Evolutionary conservation across 1,140 invertebrate genomes (phyloP).

Genomic region (Elymnias hypermnestra): DNA sequence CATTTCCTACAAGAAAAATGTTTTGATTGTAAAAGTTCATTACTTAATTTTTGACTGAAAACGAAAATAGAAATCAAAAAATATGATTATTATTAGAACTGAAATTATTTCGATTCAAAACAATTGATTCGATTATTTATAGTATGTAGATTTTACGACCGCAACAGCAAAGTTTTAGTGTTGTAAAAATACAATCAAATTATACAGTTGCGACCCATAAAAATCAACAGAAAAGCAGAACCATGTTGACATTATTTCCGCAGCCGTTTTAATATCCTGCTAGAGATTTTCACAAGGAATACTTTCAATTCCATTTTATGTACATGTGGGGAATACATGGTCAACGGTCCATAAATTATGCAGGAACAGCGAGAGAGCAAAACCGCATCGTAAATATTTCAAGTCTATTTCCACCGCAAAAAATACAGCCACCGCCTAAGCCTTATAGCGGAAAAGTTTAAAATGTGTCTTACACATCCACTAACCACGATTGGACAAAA

Average conservation of each 20-base stretch:
- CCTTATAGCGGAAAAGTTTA: constrained; percentile 23
- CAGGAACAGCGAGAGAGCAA: constrained; percentile 26
- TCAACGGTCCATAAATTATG: constrained; percentile 35
- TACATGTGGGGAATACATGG: constrained; percentile 26
- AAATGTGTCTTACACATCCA: constrained; percentile 43
- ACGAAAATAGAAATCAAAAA: too few relatives aligned
- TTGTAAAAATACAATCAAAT: too few relatives aligned
- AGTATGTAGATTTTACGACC: too few relatives aligned
- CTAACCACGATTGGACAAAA: constrained; percentile 50
- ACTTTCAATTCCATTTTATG: constrained; percentile 30
- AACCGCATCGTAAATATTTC: constrained; percentile 40
- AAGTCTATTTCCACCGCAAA: constrained; percentile 27
- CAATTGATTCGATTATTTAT: too few relatives aligned
- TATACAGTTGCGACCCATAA: too few relatives aligned
- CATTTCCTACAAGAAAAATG: too few relatives aligned
- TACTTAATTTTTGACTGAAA: too few relatives aligned
- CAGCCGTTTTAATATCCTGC: constrained; percentile 11
- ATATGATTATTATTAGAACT: too few relatives aligned
- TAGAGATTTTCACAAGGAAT: constrained; percentile 17
- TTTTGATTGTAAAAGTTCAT: too few relatives aligned
- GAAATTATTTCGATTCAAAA: too few relatives aligned
- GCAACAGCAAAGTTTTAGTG: too few relatives aligned
- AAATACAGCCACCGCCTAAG: constrained; percentile 14
- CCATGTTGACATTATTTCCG: constrained; percentile 2
- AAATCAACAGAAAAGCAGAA: constrained; percentile 3